Evolutionary conservation across 2,113 vertebrate species (phyloP).

Genomic region (Raphicerus campestris): DNA sequence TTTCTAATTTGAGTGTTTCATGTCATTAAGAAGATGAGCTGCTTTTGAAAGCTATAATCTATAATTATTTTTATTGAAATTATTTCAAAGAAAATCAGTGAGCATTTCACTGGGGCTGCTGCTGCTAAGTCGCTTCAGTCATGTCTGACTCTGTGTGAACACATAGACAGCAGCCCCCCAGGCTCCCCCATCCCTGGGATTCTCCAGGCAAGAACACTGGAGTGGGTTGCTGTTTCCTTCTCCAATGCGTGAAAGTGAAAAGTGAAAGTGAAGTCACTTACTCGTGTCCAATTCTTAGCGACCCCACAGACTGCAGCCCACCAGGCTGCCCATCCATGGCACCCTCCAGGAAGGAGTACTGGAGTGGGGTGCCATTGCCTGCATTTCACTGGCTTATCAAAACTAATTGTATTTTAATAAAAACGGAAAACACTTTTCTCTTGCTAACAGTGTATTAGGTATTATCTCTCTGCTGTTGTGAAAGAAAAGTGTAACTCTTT

Average conservation of each 20-base stretch:
- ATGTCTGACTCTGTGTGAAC: fast-evolving
- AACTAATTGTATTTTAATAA: background rate
- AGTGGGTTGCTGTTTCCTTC: background rate
- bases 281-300: fast-evolving
- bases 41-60: background rate
- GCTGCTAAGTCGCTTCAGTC: background rate
- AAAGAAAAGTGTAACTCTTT: background rate
- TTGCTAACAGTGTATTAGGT: background rate
- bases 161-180: background rate
- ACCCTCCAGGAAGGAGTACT: background rate
- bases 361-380: too few species aligned
- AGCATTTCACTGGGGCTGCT: background rate
- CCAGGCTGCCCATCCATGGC: background rate
- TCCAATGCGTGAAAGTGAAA: background rate
- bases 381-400: background rate
- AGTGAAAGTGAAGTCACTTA: background rate
- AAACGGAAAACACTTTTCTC: background rate
- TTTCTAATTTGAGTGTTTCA: background rate
- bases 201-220: background rate
- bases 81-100: conserved; percentile 22
- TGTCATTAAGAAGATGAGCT: background rate
- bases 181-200: background rate
- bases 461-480: background rate
- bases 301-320: background rate
- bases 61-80: background rate